Conservation (phyloP, 1,140 invertebrate genomes). For the Drosophila cardini region DNA sequence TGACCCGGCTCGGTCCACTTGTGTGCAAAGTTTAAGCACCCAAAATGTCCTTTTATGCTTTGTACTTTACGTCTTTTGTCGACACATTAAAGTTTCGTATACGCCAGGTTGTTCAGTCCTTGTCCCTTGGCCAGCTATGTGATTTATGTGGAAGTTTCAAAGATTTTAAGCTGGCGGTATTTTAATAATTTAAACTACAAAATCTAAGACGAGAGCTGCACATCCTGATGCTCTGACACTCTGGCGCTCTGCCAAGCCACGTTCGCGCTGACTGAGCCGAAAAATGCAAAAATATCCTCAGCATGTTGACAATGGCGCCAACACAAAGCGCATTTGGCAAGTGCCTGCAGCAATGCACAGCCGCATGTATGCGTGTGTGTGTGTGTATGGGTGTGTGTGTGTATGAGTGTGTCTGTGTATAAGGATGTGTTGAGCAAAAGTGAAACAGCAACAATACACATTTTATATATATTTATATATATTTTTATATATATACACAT, state of each 20-base stretch:
- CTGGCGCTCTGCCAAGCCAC: slow-evolving; percentile 64
- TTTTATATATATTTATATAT: slow-evolving; percentile 6
- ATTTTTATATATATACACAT: slow-evolving; percentile 26
- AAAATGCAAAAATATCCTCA: slow-evolving; percentile 75
- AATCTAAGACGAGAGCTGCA: slow-evolving; percentile 58
- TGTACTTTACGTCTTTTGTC: slow-evolving; percentile 50
- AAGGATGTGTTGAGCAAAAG: slow-evolving; percentile 76
- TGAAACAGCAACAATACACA: slow-evolving; percentile 74
- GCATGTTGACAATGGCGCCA: slow-evolving; percentile 78
- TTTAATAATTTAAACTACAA: slow-evolving; percentile 77
- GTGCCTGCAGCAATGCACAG: slow-evolving; percentile 69
- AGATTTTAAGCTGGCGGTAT: slow-evolving; percentile 54
- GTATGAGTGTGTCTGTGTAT: slow-evolving; percentile 30
- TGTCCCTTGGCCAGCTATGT: slow-evolving; percentile 64
- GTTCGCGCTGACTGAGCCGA: slow-evolving; percentile 76
- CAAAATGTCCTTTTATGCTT: slow-evolving; percentile 6
- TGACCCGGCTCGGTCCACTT: slow-evolving; percentile 37
- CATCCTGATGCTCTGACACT: slow-evolving; percentile 9
- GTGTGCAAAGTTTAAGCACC: slow-evolving; percentile 35
- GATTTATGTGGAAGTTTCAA: slow-evolving; percentile 65
- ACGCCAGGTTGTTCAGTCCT: slow-evolving; percentile 65
- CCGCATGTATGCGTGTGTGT: slow-evolving; percentile 4
- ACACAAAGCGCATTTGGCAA: slow-evolving; percentile 80
- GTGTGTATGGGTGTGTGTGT: slow-evolving; percentile 16
- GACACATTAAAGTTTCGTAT: slow-evolving; percentile 70